These are phyloP conservation scores for Dorcus parallelipipedus DNA, from an alignment of 2,888 invertebrate species.

Conservation along the genomic window DNA sequence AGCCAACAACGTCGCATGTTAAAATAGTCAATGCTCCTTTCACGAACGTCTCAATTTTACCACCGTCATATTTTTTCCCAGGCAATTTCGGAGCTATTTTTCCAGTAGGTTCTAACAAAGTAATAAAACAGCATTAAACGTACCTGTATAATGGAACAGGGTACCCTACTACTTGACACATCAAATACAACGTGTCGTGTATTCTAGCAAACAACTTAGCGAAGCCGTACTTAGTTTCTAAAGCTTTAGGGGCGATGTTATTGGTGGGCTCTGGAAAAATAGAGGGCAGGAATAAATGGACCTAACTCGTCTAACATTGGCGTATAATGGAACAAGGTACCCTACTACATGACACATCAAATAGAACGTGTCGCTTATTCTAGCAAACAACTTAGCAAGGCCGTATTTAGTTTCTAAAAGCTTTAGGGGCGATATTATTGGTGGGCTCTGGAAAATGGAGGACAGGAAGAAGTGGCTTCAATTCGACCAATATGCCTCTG, in stretches of 20 bases:
- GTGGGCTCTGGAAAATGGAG: constrained; percentile 59
- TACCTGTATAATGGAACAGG: constrained; percentile 73
- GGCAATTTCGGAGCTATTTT: constrained; percentile 61
- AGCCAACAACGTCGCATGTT: constrained; percentile 67
- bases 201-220: constrained; percentile 33
- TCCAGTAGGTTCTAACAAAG: constrained; percentile 58
- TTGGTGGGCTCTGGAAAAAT: constrained; percentile 62
- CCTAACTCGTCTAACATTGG: neutral
- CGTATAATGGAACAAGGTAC: constrained; percentile 66
- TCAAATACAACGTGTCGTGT: constrained; percentile 55
- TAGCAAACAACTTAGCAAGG: constrained; percentile 38
- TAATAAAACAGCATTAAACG: constrained; percentile 33
- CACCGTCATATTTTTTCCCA: constrained; percentile 53
- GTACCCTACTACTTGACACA: constrained; percentile 67
- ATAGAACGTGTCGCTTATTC: constrained; percentile 50
- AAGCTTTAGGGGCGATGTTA: constrained; percentile 58
- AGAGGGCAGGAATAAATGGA: neutral
- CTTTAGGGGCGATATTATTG: constrained; percentile 60
- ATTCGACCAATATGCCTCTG: neutral
- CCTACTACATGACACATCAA: constrained; percentile 68
- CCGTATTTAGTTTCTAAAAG: constrained; percentile 48
- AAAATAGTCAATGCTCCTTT: constrained; percentile 56
- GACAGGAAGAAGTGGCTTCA: neutral
- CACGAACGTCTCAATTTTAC: constrained; percentile 57
- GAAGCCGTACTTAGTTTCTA: constrained; percentile 49